Evolutionary conservation across 1,140 invertebrate species (phyloP).

Genomic region (Tetragnatha versicolor): DNA sequence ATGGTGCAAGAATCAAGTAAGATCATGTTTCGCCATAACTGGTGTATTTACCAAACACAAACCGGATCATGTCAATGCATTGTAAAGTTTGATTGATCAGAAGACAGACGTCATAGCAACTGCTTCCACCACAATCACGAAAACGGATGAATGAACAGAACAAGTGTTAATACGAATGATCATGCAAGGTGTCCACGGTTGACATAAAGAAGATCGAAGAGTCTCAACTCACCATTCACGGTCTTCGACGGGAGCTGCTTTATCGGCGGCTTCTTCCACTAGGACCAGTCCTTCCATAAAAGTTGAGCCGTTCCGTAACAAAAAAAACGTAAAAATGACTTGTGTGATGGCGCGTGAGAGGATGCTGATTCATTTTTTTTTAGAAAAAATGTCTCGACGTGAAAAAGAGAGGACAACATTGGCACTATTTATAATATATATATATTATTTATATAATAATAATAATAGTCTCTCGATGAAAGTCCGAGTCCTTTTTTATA

Average conservation of each 20-base stretch:
- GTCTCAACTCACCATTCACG: constrained; percentile 8
- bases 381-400: constrained; percentile 40
- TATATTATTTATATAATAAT: too few relatives aligned
- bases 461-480: too few relatives aligned
- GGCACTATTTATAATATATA: constrained; percentile 52
- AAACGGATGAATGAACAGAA: too few relatives aligned
- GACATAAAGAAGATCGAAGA: background rate
- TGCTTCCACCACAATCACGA: too few relatives aligned
- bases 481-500: background rate
- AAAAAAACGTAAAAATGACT: constrained; percentile 55
- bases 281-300: background rate
- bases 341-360: constrained; percentile 27
- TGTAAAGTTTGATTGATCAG: too few relatives aligned
- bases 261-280: background rate
- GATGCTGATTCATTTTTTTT: constrained; percentile 22
- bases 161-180: too few relatives aligned
- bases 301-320: constrained; percentile 40
- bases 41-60: too few relatives aligned
- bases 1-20: too few relatives aligned
- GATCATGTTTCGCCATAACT: too few relatives aligned
- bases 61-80: too few relatives aligned
- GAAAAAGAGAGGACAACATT: constrained; percentile 50
- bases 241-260: background rate
- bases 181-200: too few relatives aligned
- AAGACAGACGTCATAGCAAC: too few relatives aligned